phyloP scores from a whole-genome alignment of 1,140 invertebrate species.

The Saxidomus purpurata region DNA sequence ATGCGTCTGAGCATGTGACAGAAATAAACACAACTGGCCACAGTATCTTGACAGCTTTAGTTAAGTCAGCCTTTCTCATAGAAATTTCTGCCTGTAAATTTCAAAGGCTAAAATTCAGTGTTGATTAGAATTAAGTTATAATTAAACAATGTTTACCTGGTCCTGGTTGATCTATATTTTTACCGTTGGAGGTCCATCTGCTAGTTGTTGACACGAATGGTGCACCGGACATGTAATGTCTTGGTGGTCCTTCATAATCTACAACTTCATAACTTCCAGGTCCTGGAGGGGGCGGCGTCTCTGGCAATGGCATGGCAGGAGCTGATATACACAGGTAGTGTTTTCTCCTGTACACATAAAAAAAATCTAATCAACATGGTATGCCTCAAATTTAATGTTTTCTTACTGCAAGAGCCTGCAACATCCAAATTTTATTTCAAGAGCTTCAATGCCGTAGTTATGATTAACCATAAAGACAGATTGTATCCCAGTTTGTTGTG shows the following conservation, averaged over 20 bases:
- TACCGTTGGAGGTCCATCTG: constrained; percentile 76
- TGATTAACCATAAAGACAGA: no score
- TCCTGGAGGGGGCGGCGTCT: constrained; percentile 80
- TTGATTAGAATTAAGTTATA: neutral
- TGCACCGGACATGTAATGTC: constrained; percentile 85
- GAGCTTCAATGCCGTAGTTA: no score
- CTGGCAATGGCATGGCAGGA: constrained; percentile 85
- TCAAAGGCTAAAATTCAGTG: no score
- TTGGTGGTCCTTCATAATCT: constrained; percentile 81
- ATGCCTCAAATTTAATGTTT: no score
- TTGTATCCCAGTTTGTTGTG: no score
- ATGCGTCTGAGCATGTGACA: no score
- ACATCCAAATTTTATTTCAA: no score
- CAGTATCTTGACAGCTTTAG: no score
- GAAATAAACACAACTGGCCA: no score
- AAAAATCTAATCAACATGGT: neutral
- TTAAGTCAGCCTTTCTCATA: no score
- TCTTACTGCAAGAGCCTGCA: no score
- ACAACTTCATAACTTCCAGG: constrained; percentile 84
- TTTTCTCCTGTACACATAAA: constrained; percentile 79
- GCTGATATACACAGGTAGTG: constrained; percentile 86
- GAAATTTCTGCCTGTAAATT: no score
- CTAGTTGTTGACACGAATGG: constrained; percentile 85
- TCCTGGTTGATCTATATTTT: constrained; percentile 76
- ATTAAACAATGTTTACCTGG: constrained; percentile 76